Evolutionary conservation across 2,113 vertebrate genomes (phyloP), one percentile per base, ranked within the genome.

Genomic region (Saguinus midas): DNA sequence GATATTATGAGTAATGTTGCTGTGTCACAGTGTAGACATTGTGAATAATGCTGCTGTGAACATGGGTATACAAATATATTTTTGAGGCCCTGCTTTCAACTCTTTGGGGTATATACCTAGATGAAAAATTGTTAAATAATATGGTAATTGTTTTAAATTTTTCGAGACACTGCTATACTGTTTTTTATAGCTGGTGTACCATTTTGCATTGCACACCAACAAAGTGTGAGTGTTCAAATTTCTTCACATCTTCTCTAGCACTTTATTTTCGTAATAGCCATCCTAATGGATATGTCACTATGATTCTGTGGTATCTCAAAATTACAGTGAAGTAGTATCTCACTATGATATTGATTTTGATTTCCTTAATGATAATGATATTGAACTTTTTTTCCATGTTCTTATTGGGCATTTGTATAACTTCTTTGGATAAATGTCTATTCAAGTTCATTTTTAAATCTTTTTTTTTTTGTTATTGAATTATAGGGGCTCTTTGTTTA

Each of bases 381-480:
- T 55, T 76, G n/a, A 92, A 17, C 37, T 81, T 70, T 58, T 96
- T 68, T 84, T 81, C 12, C 23, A 16, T 83, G 1, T 48, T 17
- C 13, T 84, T 96, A 43, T 84, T 78, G 35, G 17, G 43, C 61
- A 72, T 92, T 95, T 68, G 40, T 79, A 1, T 89, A 7, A 85
- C 52, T 85, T 87, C 61, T 92, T 94, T 91, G 35, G 11, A 87
- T 29, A 91, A 89, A 50, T 89, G 1, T 70, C 29, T 97, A 29
- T 68, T 79, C 52, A 87, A 75, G 29, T 52, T 18, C 21, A 66
- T 52, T 64, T 85, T 72, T 55, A 40, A 37, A 40, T 35, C n/a
- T 23, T 25, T 11, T 68, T 58, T 58, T 45, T 55, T 35, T 37
- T 84, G 68, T 55, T 86, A 16, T 64, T 93, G 52, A 79, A 13